Conservation (phyloP, 1,140 invertebrate species). For the Drosophila bocki region DNA sequence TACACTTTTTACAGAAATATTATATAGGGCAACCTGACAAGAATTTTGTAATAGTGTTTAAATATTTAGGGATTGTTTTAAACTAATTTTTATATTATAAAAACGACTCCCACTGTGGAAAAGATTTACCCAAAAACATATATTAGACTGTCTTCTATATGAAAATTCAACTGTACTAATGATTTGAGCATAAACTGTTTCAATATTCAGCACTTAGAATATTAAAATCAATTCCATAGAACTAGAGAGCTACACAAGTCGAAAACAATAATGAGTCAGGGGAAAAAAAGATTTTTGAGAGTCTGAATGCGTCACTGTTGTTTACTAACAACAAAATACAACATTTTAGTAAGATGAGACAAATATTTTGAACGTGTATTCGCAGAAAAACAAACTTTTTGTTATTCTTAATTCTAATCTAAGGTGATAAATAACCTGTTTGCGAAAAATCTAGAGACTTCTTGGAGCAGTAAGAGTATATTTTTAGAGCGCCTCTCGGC, state of each 20-base stretch:
- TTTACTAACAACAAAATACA: slow-evolving; percentile 24
- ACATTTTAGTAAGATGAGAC: slow-evolving; percentile 10
- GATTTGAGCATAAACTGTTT: not conserved
- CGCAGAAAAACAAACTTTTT: slow-evolving; percentile 12
- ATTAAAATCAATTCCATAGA: not conserved
- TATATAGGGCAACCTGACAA: not conserved
- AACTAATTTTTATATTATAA: not conserved
- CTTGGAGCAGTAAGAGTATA: slow-evolving; percentile 1
- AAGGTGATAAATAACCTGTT: slow-evolving; percentile 17
- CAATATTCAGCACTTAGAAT: not conserved
- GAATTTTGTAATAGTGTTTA: not conserved
- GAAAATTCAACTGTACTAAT: not conserved
- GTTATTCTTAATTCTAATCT: not conserved
- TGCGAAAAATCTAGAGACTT: slow-evolving; percentile 14
- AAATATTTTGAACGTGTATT: slow-evolving; percentile 5
- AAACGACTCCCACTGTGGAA: not conserved
- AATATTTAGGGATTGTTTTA: not conserved
- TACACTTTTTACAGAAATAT: not conserved
- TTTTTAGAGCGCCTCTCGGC: not conserved
- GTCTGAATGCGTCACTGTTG: slow-evolving; percentile 18
- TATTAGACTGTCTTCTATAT: not conserved
- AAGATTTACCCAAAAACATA: no score
- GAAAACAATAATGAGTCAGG: slow-evolving; percentile 33
- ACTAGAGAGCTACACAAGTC: not conserved
- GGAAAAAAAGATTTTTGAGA: slow-evolving; percentile 6